Percentiles rank a stretch among this genome's conserved stretches.
phyloP scores from a whole-genome alignment of 2,113 vertebrate genomes.

The Scatophagus argus region DNA sequence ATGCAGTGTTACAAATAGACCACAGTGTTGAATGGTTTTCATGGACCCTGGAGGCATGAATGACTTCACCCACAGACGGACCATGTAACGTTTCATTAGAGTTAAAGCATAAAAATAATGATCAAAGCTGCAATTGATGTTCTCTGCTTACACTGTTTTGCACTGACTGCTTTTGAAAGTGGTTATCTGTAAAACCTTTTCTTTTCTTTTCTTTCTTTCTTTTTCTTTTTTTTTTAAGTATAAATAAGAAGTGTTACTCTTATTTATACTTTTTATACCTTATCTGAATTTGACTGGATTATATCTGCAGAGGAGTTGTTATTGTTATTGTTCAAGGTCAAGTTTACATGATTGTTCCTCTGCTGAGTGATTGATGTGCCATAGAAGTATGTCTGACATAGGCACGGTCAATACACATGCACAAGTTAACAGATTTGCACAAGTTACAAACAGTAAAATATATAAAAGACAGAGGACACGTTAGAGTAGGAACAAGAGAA shows the following conservation, averaged over 20 bases:
- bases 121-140: slow-evolving; percentile 14
- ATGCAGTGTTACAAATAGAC: neutral
- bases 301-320: neutral
- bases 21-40: neutral
- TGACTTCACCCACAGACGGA: neutral
- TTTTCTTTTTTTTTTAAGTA: neutral
- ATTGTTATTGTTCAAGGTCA: neutral
- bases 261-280: too few relatives aligned
- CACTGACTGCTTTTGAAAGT: neutral
- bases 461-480: neutral
- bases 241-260: neutral
- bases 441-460: neutral
- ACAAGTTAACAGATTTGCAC: neutral
- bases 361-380: slow-evolving; percentile 6
- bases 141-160: neutral
- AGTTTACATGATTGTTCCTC: neutral
- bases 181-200: neutral
- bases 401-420: neutral
- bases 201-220: too few relatives aligned
- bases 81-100: slow-evolving; percentile 1
- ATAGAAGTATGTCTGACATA: neutral
- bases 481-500: neutral
- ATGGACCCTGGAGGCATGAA: neutral
- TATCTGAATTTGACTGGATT: neutral
- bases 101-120: slow-evolving; percentile 23